A percentile compares a stretch with the other conserved stretches of the same genome.
Evolutionary conservation across 92 coral and sea anemone genomes (phyloP).

Genomic region (Epizoanthus fatuus): DNA sequence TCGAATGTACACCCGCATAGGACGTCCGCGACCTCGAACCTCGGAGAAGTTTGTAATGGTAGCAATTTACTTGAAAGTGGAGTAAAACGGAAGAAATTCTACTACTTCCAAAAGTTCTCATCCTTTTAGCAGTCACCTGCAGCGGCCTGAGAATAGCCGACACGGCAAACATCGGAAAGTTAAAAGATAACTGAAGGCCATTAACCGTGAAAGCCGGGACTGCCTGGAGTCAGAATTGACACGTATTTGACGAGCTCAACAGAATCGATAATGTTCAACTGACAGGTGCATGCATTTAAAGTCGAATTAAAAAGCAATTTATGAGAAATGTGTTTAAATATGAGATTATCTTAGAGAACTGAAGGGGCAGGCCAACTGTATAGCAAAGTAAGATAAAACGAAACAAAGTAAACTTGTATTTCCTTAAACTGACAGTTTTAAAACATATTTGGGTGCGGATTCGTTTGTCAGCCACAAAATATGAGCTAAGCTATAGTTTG

Average conservation of each 20-base stretch:
- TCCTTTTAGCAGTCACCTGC: constrained; percentile 25
- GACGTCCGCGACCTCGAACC: background rate
- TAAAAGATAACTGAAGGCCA: constrained; percentile 18
- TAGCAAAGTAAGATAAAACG: background rate
- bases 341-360: constrained; percentile 17
- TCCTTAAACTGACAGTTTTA: background rate
- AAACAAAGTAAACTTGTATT: background rate
- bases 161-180: constrained; percentile 15
- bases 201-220: constrained; percentile 27
- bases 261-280: constrained; percentile 4
- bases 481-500: too few species aligned
- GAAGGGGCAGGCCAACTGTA: constrained; percentile 14
- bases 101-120: background rate
- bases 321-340: constrained; percentile 20
- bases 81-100: background rate
- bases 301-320: constrained; percentile 20
- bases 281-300: constrained; percentile 35
- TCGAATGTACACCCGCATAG: background rate
- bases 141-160: constrained; percentile 14
- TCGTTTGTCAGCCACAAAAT: too few species aligned
- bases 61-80: background rate
- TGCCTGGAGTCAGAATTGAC: constrained; percentile 30
- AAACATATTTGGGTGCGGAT: background rate
- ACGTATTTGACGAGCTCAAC: constrained; percentile 16
- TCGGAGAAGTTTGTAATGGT: background rate